Base-by-base conservation (phyloP, 2,113 vertebrate genomes). In the Macquaria ambigua region DNA sequence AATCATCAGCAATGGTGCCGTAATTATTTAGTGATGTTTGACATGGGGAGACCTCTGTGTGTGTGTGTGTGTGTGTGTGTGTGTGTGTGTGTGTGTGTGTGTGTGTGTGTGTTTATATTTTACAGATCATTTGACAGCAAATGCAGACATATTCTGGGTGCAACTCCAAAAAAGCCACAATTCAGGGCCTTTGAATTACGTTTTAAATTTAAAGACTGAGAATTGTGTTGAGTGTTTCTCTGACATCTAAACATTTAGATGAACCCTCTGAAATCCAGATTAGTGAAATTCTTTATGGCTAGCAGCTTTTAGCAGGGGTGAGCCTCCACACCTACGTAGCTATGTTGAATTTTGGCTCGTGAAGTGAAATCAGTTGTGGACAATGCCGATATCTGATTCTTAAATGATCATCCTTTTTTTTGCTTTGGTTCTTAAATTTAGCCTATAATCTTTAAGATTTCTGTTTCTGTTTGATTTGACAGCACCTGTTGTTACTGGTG, bases 11-110 rank as follows among this genome's bases (percentile, higher is more conserved):
- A 34, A 46, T 18, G 23, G 63, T 25, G 67, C 79, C 76, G 20
- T 75, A 91, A 92, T 91, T 93, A 94, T 91, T 89, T 74, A 77
- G 85, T 77, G 85, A 31, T 56, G 71, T 89, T 86, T 87, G 82
- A 86, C 82, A 79, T 14, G 56, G 66, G 59, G 69, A 86, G 81
- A 75, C 61, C 68, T 85, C 37, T 72, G 68, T 56, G 70, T 79
- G 79, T 28, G 23, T 52, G 20, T 70, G 72, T 43, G 21, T 28
- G 50, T 66, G 39, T 46, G 69, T n/a, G 62, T 55, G 77, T 55
- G 73, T 25, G 66, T 85, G 43, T 72, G 79, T 28, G 23, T 52
- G 20, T 70, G 72, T 43, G 21, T 28, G 50, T 66, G 39, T 46
- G 69, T n/a, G 62, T 55, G 77, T 55, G 73, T 25, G 66, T 85